Conservation (phyloP, 2,113 vertebrate species). For the Grantiella picta region DNA sequence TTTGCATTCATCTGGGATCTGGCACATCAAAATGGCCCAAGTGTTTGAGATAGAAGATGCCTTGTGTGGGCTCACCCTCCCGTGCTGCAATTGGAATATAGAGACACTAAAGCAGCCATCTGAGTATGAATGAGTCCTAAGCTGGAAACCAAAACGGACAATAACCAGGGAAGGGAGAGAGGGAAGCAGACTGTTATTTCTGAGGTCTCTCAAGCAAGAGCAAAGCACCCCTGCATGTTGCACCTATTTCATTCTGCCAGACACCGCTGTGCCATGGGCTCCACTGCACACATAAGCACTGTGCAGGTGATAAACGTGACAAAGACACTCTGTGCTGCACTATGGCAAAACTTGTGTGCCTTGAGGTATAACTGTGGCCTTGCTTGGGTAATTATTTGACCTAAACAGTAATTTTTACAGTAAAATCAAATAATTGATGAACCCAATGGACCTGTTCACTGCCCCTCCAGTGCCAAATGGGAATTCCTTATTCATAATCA, state of each 20-base stretch:
- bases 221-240: not conserved
- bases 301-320: not conserved
- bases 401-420: not conserved
- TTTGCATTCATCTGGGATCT: conserved; percentile 12
- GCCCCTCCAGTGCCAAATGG: no score
- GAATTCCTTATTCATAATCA: no score
- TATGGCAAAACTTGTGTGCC: not conserved
- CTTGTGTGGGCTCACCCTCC: conserved; percentile 11
- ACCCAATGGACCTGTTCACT: not conserved
- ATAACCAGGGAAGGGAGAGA: not conserved
- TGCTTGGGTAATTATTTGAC: not conserved
- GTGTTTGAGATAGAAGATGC: conserved; percentile 13
- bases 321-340: not conserved
- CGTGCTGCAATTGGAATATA: not conserved
- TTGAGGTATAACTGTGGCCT: not conserved
- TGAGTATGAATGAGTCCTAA: conserved; percentile 20
- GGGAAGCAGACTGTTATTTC: not conserved
- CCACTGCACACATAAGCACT: not conserved
- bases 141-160: conserved; percentile 13
- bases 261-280: not conserved
- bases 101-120: not conserved
- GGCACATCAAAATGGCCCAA: not conserved
- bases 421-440: not conserved
- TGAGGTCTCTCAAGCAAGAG: not conserved
- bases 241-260: not conserved